These are phyloP conservation scores for Hippasteria phrygiana DNA, from an alignment of 53 echinoderm and acorn worm genomes.

Conservation along the genomic window DNA sequence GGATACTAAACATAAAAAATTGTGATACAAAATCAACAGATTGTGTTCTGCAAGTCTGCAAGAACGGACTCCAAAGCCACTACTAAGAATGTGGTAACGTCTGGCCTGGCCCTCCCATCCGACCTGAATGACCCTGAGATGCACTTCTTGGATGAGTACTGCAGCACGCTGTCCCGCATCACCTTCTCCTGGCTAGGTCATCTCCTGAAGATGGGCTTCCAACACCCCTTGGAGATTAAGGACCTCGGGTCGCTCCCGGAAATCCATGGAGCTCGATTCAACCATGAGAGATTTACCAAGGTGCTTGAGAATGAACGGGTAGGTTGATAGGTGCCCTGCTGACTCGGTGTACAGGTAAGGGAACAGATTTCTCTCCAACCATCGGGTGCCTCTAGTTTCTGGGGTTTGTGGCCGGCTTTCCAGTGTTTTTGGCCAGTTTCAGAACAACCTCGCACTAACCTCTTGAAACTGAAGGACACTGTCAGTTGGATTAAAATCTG, in stretches of 20 bases:
- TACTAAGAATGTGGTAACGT: not conserved
- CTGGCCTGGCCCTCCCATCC: slow-evolving; percentile 4
- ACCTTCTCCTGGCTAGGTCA: slow-evolving; percentile 53
- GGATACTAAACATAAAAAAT: too few relatives aligned
- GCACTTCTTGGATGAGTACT: slow-evolving; percentile 42
- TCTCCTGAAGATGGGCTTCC: slow-evolving; percentile 66
- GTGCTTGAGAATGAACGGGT: slow-evolving; percentile 74
- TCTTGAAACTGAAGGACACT: too few relatives aligned
- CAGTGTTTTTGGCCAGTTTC: too few relatives aligned
- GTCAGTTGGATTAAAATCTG: too few relatives aligned
- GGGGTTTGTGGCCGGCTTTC: too few relatives aligned
- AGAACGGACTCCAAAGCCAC: not conserved
- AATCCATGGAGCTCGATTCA: slow-evolving; percentile 68
- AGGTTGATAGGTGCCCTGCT: not conserved
- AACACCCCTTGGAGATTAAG: slow-evolving; percentile 71
- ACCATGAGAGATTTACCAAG: slow-evolving; percentile 69
- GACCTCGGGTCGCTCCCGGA: slow-evolving; percentile 74
- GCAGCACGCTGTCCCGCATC: slow-evolving; percentile 46
- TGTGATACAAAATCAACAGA: not conserved
- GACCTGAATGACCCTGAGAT: slow-evolving; percentile 33
- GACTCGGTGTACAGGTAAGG: too few relatives aligned
- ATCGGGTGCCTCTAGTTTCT: too few relatives aligned
- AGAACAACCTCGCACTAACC: too few relatives aligned
- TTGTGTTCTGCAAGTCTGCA: slow-evolving; percentile 6
- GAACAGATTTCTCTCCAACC: too few relatives aligned